These are phyloP conservation scores for Conomelus anceps DNA, from an alignment of 2,888 invertebrate species.

Conservation along the genomic window DNA sequence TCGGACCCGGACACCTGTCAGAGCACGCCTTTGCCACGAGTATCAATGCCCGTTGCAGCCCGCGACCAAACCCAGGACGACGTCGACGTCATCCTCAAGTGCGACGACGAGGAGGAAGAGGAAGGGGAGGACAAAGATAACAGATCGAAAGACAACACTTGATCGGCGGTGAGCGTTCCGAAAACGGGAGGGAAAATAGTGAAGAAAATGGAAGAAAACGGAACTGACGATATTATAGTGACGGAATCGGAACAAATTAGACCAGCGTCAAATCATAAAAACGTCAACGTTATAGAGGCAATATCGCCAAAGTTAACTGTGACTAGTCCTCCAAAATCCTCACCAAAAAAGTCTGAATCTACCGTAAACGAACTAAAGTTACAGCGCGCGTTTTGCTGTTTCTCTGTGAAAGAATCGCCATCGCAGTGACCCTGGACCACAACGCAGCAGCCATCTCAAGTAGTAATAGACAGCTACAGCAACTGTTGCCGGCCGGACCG, in stretches of 20 bases:
- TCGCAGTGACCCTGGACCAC: constrained; percentile 29
- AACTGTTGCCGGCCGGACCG: constrained; percentile 2
- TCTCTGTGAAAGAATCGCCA: constrained; percentile 26
- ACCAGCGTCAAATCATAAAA: background rate
- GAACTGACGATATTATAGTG: constrained; percentile 5
- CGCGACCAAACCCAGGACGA: background rate
- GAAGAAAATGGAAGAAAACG: background rate
- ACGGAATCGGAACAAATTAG: background rate
- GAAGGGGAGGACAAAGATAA: constrained; percentile 18
- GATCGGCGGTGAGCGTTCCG: constrained; percentile 23
- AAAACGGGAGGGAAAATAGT: constrained; percentile 4
- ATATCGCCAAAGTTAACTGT: background rate
- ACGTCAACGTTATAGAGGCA: constrained; percentile 3
- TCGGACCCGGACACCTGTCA: constrained; percentile 49
- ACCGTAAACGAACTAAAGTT: constrained; percentile 29
- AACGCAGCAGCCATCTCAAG: background rate
- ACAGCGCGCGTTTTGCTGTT: constrained; percentile 32
- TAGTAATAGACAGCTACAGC: background rate
- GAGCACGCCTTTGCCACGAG: constrained; percentile 6
- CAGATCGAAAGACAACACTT: constrained; percentile 20
- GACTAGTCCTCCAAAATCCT: background rate
- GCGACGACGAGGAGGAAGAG: background rate
- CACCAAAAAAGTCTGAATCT: constrained; percentile 25
- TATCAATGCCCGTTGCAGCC: background rate
- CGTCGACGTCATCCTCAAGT: constrained; percentile 15